A percentile compares a stretch with the other conserved stretches of the same genome.
phyloP scores from a whole-genome alignment of 2,888 invertebrate species.

The Eupithecia tripunctaria region DNA sequence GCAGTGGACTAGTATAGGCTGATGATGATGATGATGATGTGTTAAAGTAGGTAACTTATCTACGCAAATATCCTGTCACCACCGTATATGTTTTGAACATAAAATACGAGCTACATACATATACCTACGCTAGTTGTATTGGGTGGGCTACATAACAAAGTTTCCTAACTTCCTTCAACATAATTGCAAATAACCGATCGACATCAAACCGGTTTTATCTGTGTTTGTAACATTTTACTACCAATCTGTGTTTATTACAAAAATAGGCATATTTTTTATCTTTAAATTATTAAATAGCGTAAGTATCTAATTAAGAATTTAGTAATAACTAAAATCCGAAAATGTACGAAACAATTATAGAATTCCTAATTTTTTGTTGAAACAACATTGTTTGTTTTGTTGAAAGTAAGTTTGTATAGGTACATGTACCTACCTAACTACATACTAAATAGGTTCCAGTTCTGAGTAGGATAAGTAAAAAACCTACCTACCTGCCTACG shows the following conservation, averaged over 20 bases:
- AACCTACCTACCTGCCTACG: neutral
- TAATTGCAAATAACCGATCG: constrained; percentile 20
- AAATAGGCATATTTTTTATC: neutral
- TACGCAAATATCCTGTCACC: too few relatives aligned
- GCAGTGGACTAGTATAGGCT: too few relatives aligned
- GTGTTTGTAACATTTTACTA: neutral
- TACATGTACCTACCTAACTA: too few relatives aligned
- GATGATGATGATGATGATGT: too few relatives aligned
- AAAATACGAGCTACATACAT: neutral
- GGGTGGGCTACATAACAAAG: neutral
- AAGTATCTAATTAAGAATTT: too few relatives aligned
- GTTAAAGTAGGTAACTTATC: neutral
- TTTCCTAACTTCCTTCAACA: constrained; percentile 21
- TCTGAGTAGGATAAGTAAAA: neutral
- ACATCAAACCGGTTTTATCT: constrained; percentile 8
- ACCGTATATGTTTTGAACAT: neutral
- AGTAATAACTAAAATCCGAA: too few relatives aligned
- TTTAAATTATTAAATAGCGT: neutral
- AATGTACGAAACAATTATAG: too few relatives aligned
- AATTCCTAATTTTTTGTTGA: neutral
- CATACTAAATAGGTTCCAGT: neutral
- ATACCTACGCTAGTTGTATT: too few relatives aligned
- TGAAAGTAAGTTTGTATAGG: too few relatives aligned
- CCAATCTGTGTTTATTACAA: neutral
- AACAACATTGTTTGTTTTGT: neutral